Conservation (phyloP, 2,888 invertebrate genomes). For the Platycheirus rosarum region DNA sequence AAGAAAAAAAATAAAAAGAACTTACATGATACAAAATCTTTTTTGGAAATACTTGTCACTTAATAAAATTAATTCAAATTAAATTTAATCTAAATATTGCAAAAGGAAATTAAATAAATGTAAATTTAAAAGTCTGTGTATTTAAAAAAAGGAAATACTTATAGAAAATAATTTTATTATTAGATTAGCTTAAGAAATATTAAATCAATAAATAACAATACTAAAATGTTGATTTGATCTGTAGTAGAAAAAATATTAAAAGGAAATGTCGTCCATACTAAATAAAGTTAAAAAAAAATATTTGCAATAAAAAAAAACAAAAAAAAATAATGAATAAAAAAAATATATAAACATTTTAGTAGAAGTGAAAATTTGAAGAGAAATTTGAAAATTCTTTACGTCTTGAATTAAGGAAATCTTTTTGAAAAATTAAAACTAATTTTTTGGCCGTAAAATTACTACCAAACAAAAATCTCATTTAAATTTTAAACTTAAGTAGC, state of each 20-base stretch:
- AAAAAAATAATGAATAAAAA: constrained; percentile 25
- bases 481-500: constrained; percentile 54
- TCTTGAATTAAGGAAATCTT: background rate
- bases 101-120: constrained; percentile 50
- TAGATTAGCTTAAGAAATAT: constrained; percentile 25
- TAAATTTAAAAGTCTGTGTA: constrained; percentile 71
- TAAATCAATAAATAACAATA: constrained; percentile 28
- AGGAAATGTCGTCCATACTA: constrained; percentile 66
- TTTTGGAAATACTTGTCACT: constrained; percentile 17
- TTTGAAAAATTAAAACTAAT: background rate
- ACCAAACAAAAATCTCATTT: background rate
- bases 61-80: background rate
- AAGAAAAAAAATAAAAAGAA: constrained; percentile 8
- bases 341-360: background rate
- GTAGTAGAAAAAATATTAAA: constrained; percentile 32
- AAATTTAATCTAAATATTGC: constrained; percentile 11
- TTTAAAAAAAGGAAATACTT: constrained; percentile 36
- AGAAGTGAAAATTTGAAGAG: background rate
- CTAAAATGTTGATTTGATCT: constrained; percentile 7
- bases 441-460: background rate
- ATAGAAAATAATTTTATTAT: constrained; percentile 46
- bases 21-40: background rate
- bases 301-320: constrained; percentile 28
- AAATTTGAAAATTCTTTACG: constrained; percentile 6
- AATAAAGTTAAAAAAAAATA: constrained; percentile 28